Percentiles rank a stretch among this genome's conserved stretches.
phyloP scores from a whole-genome alignment of 2,888 invertebrate genomes.

The Pteria penguin region DNA sequence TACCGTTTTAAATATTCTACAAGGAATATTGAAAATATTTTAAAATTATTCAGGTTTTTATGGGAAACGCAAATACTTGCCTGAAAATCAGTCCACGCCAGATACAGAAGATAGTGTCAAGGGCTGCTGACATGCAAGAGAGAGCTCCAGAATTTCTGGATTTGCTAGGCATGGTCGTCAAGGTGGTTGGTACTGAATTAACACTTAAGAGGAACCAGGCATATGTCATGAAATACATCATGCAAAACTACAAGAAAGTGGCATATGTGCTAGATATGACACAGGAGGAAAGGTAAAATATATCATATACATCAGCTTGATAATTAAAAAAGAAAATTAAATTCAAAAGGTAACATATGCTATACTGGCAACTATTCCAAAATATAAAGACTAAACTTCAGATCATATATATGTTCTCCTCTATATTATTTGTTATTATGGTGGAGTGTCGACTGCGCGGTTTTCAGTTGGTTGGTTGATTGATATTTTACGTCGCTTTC shows the following conservation, averaged over 20 bases:
- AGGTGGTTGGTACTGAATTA: conserved; percentile 76
- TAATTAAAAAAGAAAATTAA: no score
- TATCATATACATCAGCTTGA: no score
- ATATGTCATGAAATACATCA: conserved; percentile 79
- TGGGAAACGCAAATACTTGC: conserved; percentile 77
- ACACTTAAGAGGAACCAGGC: conserved; percentile 79
- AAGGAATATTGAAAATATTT: no score
- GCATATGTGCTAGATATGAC: conserved; percentile 76
- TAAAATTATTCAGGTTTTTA: conserved; percentile 77
- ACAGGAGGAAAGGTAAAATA: conserved; percentile 71
- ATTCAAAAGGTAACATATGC: no score
- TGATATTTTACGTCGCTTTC: no score
- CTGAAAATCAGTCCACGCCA: conserved; percentile 78
- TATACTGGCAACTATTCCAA: no score
- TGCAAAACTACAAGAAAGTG: conserved; percentile 79
- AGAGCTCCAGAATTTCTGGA: conserved; percentile 77
- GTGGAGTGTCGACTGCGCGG: no score
- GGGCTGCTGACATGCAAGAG: conserved; percentile 76
- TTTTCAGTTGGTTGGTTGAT: no score
- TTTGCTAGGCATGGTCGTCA: conserved; percentile 76
- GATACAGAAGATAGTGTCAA: conserved; percentile 76
- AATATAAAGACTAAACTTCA: no score
- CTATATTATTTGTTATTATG: no score
- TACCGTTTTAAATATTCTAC: no score
- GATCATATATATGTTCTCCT: no score